Evolutionary conservation across 2,888 invertebrate genomes (phyloP), one percentile per base, ranked within the genome.

Genomic region (Erebia palarica): DNA sequence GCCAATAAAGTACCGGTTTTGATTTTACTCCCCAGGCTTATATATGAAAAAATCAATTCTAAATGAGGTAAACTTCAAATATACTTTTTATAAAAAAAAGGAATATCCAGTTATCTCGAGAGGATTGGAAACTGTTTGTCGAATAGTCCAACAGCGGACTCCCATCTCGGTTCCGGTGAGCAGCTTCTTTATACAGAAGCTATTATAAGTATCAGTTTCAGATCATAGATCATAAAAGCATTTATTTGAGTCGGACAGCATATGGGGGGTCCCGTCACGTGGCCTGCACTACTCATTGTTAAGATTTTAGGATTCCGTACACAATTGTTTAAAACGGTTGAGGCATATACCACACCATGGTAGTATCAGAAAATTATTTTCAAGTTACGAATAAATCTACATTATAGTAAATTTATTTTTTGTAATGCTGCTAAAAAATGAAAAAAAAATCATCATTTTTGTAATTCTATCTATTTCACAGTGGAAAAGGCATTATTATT

Each of bases 201-300:
- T 88, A 92, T 92, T 90, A 92, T 89, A 91, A 91, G 92, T 92
- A 93, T 93, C 93, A 90, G 88, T 92, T 93, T 91, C 93, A 90
- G 87, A 91, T 92, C 93, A 92, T 93, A 92, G 92, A 93, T 93
- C 93, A 92, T 92, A 91, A 90, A 90, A 82, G 85, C 90, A 86
- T 92, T 90, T 91, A 86, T 87, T 86, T 84, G 83, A 81, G 81
- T 78, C 83, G 80, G 84, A 80, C 84, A 81, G 85, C 82, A 82
- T 86, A 81, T 84, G 92, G 92, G 91, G 91, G 92, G 92, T 91
- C 92, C 85, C 83, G 85, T 83, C 85, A 80, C 78, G 79, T 82
- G 86, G 84, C 84, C 79, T 82, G 78, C 84, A 85, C 83, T 83
- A 82, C 84, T 86, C 87, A 87, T 87, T 88, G 89, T 87, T 86